These are phyloP conservation scores for Mythimna pallens DNA, from an alignment of 2,888 invertebrate genomes.

Conservation along the genomic window DNA sequence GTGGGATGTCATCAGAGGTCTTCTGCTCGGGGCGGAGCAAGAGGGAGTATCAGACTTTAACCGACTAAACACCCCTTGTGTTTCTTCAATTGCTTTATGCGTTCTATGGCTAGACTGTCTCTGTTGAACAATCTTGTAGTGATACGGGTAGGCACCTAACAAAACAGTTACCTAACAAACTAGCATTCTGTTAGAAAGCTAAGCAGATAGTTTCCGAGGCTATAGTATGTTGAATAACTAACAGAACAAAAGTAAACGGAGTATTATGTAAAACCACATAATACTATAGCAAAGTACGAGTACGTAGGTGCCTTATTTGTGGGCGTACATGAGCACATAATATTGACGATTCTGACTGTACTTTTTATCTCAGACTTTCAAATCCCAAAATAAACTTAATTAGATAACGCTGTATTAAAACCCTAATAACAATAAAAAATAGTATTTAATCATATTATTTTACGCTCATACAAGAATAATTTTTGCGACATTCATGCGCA, in stretches of 20 bases:
- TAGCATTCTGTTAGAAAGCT: slow-evolving; percentile 28
- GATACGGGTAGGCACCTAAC: background rate
- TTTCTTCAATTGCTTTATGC: too few species aligned
- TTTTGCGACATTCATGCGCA: background rate
- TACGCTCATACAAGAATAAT: slow-evolving; percentile 1
- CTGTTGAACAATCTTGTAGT: too few species aligned
- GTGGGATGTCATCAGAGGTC: too few species aligned
- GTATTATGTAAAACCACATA: slow-evolving; percentile 11
- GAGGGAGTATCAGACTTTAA: too few species aligned
- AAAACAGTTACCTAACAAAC: slow-evolving; percentile 22
- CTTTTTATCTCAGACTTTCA: slow-evolving; percentile 7
- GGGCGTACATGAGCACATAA: slow-evolving; percentile 22
- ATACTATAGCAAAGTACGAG: background rate
- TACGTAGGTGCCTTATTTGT: slow-evolving; percentile 1
- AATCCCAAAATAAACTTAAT: slow-evolving; percentile 15
- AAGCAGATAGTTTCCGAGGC: slow-evolving; percentile 1
- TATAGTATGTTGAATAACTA: slow-evolving; percentile 2
- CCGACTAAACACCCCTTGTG: too few species aligned
- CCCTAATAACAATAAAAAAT: background rate
- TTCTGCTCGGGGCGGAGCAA: too few species aligned
- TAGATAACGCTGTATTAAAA: slow-evolving; percentile 2
- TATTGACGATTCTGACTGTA: background rate
- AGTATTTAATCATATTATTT: slow-evolving; percentile 9
- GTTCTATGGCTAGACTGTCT: too few species aligned
- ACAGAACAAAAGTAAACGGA: slow-evolving; percentile 19